A percentile compares a stretch with the other conserved stretches of the same genome.
phyloP scores from a whole-genome alignment of 2,888 invertebrate species.

The Spisula subtruncata region DNA sequence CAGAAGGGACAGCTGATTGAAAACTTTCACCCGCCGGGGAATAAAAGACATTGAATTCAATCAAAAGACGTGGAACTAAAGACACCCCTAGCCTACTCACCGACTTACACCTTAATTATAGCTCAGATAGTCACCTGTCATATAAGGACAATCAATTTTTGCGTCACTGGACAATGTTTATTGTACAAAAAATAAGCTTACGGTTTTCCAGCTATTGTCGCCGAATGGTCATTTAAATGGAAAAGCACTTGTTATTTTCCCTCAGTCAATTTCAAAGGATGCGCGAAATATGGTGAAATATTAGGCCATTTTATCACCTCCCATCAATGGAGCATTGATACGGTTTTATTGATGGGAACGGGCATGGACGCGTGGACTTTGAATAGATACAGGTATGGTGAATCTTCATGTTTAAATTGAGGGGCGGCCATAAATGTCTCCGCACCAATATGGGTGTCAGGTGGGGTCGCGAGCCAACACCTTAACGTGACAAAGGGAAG shows the following conservation, averaged over 20 bases:
- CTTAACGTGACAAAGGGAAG: slow-evolving; percentile 43
- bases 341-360: slow-evolving; percentile 57
- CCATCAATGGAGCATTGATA: slow-evolving; percentile 67
- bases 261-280: slow-evolving; percentile 59
- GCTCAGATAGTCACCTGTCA: slow-evolving; percentile 49
- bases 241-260: slow-evolving; percentile 55
- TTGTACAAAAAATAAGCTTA: slow-evolving; percentile 52
- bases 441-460: slow-evolving; percentile 58
- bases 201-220: slow-evolving; percentile 43
- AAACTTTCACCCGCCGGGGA: slow-evolving; percentile 61
- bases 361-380: slow-evolving; percentile 63
- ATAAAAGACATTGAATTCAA: slow-evolving; percentile 44
- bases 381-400: slow-evolving; percentile 62
- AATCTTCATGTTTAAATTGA: slow-evolving; percentile 51
- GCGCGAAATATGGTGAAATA: slow-evolving; percentile 67
- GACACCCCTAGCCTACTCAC: slow-evolving; percentile 38
- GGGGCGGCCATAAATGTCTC: slow-evolving; percentile 61
- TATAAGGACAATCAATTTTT: slow-evolving; percentile 67
- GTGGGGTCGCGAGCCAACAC: slow-evolving; percentile 47
- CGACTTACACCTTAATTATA: slow-evolving; percentile 57
- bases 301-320: slow-evolving; percentile 70
- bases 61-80: slow-evolving; percentile 48
- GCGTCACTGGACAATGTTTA: slow-evolving; percentile 66
- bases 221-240: slow-evolving; percentile 58
- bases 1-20: slow-evolving; percentile 55